A percentile compares a stretch with the other conserved stretches of the same genome.
phyloP scores from a whole-genome alignment of 2,113 vertebrate genomes.

The Equus przewalskii region DNA sequence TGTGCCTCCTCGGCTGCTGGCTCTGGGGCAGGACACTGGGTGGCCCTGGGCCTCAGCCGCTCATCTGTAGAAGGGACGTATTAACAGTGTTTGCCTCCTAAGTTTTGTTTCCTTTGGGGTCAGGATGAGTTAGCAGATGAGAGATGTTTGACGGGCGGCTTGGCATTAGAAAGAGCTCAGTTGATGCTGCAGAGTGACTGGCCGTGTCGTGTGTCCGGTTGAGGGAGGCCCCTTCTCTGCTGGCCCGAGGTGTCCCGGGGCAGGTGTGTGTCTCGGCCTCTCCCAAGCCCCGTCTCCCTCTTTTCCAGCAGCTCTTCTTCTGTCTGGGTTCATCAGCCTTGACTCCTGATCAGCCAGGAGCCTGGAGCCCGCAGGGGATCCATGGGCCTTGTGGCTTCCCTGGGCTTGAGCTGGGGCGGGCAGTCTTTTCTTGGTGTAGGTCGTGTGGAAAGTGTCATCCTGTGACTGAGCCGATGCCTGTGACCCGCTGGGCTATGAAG shows the following conservation, averaged over 20 bases:
- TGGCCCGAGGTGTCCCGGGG: fast-evolving
- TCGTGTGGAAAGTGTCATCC: neutral
- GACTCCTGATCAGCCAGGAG: neutral
- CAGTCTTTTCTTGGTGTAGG: neutral
- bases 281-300: fast-evolving
- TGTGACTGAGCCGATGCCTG: neutral
- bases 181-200: too few relatives aligned
- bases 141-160: neutral
- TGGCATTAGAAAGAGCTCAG: neutral
- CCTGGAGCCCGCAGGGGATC: neutral
- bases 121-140: neutral
- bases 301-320: neutral
- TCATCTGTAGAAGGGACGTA: fast-evolving
- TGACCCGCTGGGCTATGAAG: neutral
- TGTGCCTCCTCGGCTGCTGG: neutral
- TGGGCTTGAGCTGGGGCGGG: neutral
- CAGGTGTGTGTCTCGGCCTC: neutral
- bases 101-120: neutral
- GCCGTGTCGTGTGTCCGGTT: fast-evolving
- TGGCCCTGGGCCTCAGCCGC: neutral
- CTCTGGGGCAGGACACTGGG: neutral
- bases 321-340: neutral
- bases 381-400: neutral
- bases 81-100: fast-evolving
- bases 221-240: too few relatives aligned